Evolutionary conservation across 2,113 vertebrate genomes (phyloP).

Genomic region (Oryzias curvinotus): DNA sequence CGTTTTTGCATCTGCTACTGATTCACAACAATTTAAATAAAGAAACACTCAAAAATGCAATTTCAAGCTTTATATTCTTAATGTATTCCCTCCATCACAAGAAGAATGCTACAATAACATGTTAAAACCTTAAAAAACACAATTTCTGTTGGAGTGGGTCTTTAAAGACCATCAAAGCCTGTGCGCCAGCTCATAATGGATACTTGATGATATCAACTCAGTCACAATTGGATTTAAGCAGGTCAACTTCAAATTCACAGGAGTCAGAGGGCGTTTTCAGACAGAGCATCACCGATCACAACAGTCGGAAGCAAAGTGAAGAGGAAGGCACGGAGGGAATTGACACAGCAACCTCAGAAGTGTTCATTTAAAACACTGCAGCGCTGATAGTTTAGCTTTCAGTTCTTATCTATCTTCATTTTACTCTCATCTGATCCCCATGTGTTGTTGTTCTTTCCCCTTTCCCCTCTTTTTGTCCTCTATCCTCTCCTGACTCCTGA

Average conservation of each 20-base stretch:
- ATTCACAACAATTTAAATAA: no score
- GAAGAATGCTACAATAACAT: no score
- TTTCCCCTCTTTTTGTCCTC: slow-evolving; percentile 23
- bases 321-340: slow-evolving; percentile 28
- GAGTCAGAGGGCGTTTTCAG: slow-evolving; percentile 47
- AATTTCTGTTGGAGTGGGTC: no score
- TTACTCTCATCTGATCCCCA: slow-evolving; percentile 23
- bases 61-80: no score
- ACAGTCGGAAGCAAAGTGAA: slow-evolving; percentile 21
- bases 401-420: slow-evolving; percentile 55
- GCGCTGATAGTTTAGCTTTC: slow-evolving; percentile 62
- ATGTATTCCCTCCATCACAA: no score
- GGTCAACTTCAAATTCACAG: slow-evolving; percentile 14
- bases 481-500: slow-evolving; percentile 10
- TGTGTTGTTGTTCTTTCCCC: slow-evolving; percentile 40
- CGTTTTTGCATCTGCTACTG: no score
- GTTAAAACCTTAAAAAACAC: no score
- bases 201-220: neutral
- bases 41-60: no score
- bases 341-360: slow-evolving; percentile 46
- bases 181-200: neutral
- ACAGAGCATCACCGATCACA: slow-evolving; percentile 36
- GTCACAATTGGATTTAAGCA: slow-evolving; percentile 5
- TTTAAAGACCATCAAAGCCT: no score
- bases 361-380: slow-evolving; percentile 41